A percentile compares a stretch with the other conserved stretches of the same genome.
phyloP scores from a whole-genome alignment of 2,888 invertebrate genomes.

The Brenthis daphne region DNA sequence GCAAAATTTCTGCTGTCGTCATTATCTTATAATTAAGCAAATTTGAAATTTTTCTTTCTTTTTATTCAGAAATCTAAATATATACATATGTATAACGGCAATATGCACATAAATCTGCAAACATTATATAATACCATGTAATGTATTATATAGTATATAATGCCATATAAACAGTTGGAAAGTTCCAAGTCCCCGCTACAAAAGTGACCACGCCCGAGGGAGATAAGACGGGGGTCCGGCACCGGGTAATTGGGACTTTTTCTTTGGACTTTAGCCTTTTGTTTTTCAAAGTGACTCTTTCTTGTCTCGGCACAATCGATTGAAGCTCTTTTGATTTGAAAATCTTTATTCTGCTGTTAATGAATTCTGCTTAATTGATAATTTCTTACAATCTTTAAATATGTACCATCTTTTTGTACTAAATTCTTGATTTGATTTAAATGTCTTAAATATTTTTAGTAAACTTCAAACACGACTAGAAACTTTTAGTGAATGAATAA shows the following conservation, averaged over 20 bases:
- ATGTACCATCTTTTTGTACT: too few species aligned
- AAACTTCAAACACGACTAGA: too few species aligned
- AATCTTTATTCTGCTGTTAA: constrained; percentile 16
- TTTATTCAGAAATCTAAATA: too few species aligned
- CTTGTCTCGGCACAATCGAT: constrained; percentile 68
- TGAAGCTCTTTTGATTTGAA: constrained; percentile 47
- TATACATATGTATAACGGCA: too few species aligned
- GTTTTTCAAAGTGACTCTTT: constrained; percentile 78
- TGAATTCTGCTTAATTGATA: constrained; percentile 17
- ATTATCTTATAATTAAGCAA: not conserved
- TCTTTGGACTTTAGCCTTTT: constrained; percentile 69
- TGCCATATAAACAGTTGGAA: not conserved
- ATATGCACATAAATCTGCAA: too few species aligned
- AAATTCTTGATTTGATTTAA: too few species aligned
- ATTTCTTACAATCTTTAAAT: constrained; percentile 3
- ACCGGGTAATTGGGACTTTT: constrained; percentile 78
- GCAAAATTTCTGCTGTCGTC: not conserved
- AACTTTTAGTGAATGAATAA: too few species aligned
- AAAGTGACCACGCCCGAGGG: constrained; percentile 48
- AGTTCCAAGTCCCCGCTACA: constrained; percentile 41
- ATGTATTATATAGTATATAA: too few species aligned
- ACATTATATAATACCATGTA: too few species aligned
- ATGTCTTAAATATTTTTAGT: too few species aligned
- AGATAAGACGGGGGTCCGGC: constrained; percentile 42
- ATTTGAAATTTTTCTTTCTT: too few species aligned